Evolutionary conservation across 1,140 invertebrate genomes (phyloP), one percentile per base, ranked within the genome.

Genomic region (Lepidurus packardi): DNA sequence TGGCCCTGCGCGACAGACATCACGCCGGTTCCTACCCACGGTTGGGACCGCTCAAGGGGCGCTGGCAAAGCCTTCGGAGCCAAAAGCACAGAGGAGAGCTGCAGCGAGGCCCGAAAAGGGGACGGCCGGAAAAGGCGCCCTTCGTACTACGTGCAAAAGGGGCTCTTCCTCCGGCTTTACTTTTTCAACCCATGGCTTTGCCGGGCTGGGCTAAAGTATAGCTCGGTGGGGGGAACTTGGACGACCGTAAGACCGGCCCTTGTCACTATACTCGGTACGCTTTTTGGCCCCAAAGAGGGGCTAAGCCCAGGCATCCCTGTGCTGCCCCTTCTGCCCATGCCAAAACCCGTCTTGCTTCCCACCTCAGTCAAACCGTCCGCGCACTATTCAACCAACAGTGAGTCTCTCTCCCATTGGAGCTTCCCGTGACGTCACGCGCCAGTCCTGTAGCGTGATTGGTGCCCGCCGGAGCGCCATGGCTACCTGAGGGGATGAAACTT

Each of bases 1-100:
- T 65, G 53, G 53, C 53, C 53, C 53, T 65, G 53, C 53, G 53
- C 53, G 53, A 65, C 53, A 65, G 53, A 21, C 53, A 65, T 65
- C 53, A 65, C 53, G 53, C 53, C 53, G 53, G 53, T 65, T 21
- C 53, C 53, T 65, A 65, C 53, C 53, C 21, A 65, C 53, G 53
- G 16, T 65, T 65, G 53, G 21, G 34, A 34, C 34, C 53, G 53
- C 53, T 65, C 53, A 65, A 65, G 53, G 53, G 53, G 53, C 53
- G 34, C 34, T 34, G 34, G 34, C 34, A 34, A 34, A 34, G 34
- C 34, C 34, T 34, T 34, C 34, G 34, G 34, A 34, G 34, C 34
- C 34, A n/a, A 21, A 65, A 65, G 21, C 53, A 7, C 3, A 13
- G 16, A 7, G 21, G 53, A 47, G 45, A 47, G 10, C 53, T 21